Percentiles rank a stretch among this genome's conserved stretches.
phyloP scores from a whole-genome alignment of 2,888 invertebrate species.

The Erynnis tages region DNA sequence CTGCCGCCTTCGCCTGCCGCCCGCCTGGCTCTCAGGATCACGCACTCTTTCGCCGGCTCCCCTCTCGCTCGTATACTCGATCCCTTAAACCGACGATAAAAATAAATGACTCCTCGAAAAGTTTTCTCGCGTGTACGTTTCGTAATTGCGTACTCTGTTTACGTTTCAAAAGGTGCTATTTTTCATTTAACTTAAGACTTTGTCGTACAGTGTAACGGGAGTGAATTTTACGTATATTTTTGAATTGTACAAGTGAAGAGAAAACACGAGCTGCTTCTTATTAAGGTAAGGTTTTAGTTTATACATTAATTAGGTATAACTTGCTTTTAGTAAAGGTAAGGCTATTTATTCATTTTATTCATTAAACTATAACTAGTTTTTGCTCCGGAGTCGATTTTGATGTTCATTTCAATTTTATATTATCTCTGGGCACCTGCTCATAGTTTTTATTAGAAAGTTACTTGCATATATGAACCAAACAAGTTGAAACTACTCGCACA shows the following conservation, averaged over 20 bases:
- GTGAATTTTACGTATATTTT: constrained; percentile 59
- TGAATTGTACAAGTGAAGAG: constrained; percentile 53
- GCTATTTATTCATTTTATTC: background rate
- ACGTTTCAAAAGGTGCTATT: constrained; percentile 48
- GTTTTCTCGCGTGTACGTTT: constrained; percentile 46
- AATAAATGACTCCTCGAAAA: constrained; percentile 41
- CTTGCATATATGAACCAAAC: constrained; percentile 67
- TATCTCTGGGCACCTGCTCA: constrained; percentile 31
- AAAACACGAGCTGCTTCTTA: constrained; percentile 54
- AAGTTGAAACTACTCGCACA: constrained; percentile 64
- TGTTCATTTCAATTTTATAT: constrained; percentile 24
- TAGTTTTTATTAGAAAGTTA: constrained; percentile 75
- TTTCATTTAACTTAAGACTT: constrained; percentile 42
- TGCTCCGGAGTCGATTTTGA: constrained; percentile 10
- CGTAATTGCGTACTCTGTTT: constrained; percentile 42
- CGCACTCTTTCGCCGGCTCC: constrained; percentile 36
- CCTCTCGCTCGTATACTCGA: constrained; percentile 41
- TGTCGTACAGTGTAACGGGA: constrained; percentile 59
- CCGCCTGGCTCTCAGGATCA: constrained; percentile 51
- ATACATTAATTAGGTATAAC: constrained; percentile 27
- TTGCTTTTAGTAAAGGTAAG: background rate
- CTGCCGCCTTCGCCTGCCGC: too few relatives aligned
- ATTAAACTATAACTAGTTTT: constrained; percentile 5
- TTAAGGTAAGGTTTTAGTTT: constrained; percentile 57
- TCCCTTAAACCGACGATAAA: constrained; percentile 31